Percentiles rank a stretch among this genome's conserved stretches.
Conservation (phyloP, 2,113 vertebrate species). For the Platichthys flesus region DNA sequence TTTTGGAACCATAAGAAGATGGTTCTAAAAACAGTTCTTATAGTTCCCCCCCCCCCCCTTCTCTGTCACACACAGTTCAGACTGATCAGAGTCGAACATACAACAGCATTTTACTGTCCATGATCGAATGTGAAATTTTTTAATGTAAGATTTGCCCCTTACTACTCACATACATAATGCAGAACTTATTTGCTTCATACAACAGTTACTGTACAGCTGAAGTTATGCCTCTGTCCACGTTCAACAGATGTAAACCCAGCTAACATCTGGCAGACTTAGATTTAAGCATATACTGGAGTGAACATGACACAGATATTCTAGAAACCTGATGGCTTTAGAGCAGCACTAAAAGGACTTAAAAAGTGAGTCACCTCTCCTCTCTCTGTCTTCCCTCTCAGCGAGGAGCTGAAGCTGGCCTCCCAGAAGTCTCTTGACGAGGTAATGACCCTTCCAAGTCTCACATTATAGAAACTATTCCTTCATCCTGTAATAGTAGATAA, state of each 20-base stretch:
- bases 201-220: background rate
- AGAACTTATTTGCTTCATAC: background rate
- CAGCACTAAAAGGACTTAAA: background rate
- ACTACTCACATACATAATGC: background rate
- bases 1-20: too few species aligned
- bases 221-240: background rate
- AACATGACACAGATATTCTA: conserved; percentile 21
- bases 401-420: conserved; percentile 91
- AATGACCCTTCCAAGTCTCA: conserved; percentile 48
- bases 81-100: background rate
- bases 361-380: background rate
- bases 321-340: background rate
- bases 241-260: conserved; percentile 1
- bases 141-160: background rate
- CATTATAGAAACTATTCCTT: background rate
- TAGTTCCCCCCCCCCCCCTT: too few species aligned
- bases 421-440: conserved; percentile 88
- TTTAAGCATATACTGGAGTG: background rate
- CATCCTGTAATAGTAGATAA: background rate
- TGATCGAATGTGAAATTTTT: too few species aligned
- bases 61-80: too few species aligned
- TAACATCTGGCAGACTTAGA: conserved; percentile 15
- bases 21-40: too few species aligned
- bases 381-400: conserved; percentile 79
- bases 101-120: too few species aligned